phyloP scores from a whole-genome alignment of 2,797 vertebrate species.

The Pangasius sanitwongsei region DNA sequence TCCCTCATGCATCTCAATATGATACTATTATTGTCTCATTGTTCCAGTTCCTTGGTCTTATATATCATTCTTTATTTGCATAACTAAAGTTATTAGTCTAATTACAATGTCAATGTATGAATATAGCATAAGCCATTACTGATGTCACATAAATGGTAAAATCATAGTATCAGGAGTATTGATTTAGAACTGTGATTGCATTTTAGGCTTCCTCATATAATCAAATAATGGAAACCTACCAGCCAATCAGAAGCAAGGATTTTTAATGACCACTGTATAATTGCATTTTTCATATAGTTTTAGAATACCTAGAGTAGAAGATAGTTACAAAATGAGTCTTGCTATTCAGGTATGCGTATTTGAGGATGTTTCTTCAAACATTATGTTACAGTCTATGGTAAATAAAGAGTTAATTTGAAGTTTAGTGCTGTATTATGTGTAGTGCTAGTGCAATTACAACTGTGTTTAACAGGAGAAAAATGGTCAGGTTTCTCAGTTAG shows the following conservation, averaged over 20 bases:
- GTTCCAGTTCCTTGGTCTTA: constrained; percentile 10
- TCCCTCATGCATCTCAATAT: constrained; percentile 5
- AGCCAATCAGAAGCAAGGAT: not conserved
- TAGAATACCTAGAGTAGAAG: not conserved
- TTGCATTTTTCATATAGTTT: constrained; percentile 6
- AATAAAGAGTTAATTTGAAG: not conserved
- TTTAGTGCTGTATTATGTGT: not conserved
- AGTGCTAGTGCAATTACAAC: not conserved
- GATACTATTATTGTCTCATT: not conserved
- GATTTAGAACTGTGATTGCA: constrained; percentile 14
- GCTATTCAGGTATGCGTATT: not conserved
- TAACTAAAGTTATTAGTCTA: constrained; percentile 25
- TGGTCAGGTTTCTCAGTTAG: not conserved
- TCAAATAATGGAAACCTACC: not conserved
- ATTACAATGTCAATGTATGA: not conserved
- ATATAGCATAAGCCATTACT: constrained; percentile 12
- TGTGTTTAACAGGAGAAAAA: not conserved
- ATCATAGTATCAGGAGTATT: not conserved
- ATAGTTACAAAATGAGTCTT: not conserved
- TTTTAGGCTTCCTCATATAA: not conserved
- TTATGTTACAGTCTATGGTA: not conserved
- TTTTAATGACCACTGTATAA: constrained; percentile 10
- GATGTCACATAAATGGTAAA: constrained; percentile 16
- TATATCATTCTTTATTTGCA: constrained; percentile 28
- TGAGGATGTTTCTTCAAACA: not conserved